A percentile compares a stretch with the other conserved stretches of the same genome.
phyloP scores from a whole-genome alignment of 2,888 invertebrate genomes.

The Panopea generosa region DNA sequence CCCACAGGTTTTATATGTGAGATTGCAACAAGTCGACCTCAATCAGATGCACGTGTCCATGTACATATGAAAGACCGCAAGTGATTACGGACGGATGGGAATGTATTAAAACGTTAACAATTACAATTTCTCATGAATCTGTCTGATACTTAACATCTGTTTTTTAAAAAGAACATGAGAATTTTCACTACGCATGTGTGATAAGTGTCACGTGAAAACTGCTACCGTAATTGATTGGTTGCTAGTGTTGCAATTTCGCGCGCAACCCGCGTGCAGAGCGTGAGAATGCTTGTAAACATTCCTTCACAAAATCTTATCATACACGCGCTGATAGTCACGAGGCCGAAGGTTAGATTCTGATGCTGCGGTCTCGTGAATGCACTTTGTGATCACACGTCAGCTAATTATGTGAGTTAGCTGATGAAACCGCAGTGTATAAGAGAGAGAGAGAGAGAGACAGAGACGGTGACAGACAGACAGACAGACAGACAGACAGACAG shows the following conservation, averaged over 20 bases:
- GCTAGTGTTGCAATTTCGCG: slow-evolving; percentile 37
- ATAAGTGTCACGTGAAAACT: slow-evolving; percentile 28
- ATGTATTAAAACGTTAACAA: slow-evolving; percentile 36
- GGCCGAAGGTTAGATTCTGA: slow-evolving; percentile 3
- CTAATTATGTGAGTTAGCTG: too few species aligned
- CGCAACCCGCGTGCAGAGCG: slow-evolving; percentile 39
- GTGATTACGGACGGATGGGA: slow-evolving; percentile 39
- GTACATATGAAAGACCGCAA: slow-evolving; percentile 22
- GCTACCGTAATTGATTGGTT: slow-evolving; percentile 33
- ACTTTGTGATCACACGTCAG: too few species aligned
- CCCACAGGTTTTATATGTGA: slow-evolving; percentile 39
- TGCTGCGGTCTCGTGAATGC: too few species aligned
- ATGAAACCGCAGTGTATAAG: too few species aligned
- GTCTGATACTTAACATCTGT: slow-evolving; percentile 49
- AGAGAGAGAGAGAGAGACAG: too few species aligned
- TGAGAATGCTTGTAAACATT: slow-evolving; percentile 32
- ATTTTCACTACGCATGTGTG: slow-evolving; percentile 34
- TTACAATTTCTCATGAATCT: slow-evolving; percentile 44
- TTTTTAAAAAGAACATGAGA: slow-evolving; percentile 15
- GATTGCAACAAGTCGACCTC: slow-evolving; percentile 36
- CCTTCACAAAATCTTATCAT: slow-evolving; percentile 28
- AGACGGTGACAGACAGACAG: too few species aligned
- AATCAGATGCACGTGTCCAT: slow-evolving; percentile 18
- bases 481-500: too few species aligned
- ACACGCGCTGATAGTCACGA: slow-evolving; percentile 27